phyloP scores from a whole-genome alignment of 1,140 invertebrate genomes.

The Bombus huntii region DNA sequence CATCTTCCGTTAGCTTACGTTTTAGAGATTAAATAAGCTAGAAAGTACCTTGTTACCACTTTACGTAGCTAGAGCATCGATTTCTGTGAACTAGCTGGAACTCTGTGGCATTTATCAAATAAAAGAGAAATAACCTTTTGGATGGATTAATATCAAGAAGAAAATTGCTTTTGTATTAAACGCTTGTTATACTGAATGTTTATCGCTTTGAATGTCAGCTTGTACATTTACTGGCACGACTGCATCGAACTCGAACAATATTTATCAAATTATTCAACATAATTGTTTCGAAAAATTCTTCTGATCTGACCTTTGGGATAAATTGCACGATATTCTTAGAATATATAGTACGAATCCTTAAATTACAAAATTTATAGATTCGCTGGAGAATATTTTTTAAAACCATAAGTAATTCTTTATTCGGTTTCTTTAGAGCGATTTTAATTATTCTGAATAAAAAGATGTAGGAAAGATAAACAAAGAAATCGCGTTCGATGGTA shows the following conservation, averaged over 20 bases:
- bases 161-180: not conserved
- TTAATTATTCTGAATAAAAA: not conserved
- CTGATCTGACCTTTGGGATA: too few relatives aligned
- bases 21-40: slow-evolving; percentile 4
- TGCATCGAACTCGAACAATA: not conserved
- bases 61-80: not conserved
- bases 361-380: too few relatives aligned
- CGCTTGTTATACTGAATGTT: not conserved
- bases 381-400: too few relatives aligned
- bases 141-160: not conserved
- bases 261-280: too few relatives aligned
- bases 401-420: too few relatives aligned
- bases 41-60: not conserved
- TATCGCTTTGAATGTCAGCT: slow-evolving; percentile 5
- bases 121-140: not conserved
- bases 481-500: not conserved
- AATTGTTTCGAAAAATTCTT: too few relatives aligned
- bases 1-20: slow-evolving; percentile 18
- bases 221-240: not conserved
- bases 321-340: too few relatives aligned
- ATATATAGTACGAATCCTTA: too few relatives aligned
- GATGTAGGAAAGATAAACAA: not conserved
- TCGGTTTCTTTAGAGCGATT: not conserved
- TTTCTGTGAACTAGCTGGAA: slow-evolving; percentile 14
- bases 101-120: slow-evolving; percentile 1